phyloP scores from a whole-genome alignment of 2,113 vertebrate genomes.

The Cricetomys ansorgei region DNA sequence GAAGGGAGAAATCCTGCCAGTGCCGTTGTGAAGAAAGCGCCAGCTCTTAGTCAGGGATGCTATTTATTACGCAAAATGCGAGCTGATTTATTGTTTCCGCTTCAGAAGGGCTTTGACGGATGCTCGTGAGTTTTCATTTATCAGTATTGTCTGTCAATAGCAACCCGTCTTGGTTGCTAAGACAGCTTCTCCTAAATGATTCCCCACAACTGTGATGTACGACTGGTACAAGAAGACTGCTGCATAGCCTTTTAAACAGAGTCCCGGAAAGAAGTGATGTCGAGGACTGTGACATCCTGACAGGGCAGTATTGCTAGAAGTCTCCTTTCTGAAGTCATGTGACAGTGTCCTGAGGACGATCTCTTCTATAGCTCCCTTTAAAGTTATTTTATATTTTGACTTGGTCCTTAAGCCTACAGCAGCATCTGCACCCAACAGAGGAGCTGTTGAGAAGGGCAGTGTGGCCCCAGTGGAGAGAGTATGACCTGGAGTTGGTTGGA shows the following conservation, averaged over 20 bases:
- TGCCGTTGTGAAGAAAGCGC: neutral
- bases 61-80: slow-evolving; percentile 39
- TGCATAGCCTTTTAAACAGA: neutral
- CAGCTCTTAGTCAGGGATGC: neutral
- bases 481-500: neutral
- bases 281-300: neutral
- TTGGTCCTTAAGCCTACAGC: neutral
- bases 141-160: neutral
- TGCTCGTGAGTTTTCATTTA: neutral
- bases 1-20: neutral
- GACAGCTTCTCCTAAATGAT: neutral
- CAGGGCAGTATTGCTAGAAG: neutral
- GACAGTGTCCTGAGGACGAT: neutral
- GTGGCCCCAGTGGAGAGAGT: neutral
- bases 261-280: neutral
- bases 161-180: neutral
- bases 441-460: neutral
- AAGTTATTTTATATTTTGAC: neutral
- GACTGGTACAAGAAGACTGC: neutral
- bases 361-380: neutral
- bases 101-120: neutral
- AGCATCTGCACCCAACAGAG: neutral
- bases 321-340: neutral
- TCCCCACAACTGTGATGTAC: neutral
- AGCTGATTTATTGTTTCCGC: neutral